A percentile compares a stretch with the other conserved stretches of the same genome.
These are phyloP conservation scores for Nephrotoma guestfalica DNA, from an alignment of 2,888 invertebrate genomes.

Conservation along the genomic window DNA sequence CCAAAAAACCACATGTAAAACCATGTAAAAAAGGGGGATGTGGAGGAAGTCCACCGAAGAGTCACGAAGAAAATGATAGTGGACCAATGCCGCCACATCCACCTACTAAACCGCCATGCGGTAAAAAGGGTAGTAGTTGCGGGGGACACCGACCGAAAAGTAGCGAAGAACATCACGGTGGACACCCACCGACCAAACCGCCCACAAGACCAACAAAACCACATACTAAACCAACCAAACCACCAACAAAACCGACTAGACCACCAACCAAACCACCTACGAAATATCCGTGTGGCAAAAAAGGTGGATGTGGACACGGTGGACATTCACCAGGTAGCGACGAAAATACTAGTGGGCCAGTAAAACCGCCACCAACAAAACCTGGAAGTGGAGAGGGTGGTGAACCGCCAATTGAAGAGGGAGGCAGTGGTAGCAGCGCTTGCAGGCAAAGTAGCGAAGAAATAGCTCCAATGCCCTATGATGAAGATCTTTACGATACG, in stretches of 20 bases:
- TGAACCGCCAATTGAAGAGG: neutral
- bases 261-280: neutral
- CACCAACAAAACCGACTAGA: neutral
- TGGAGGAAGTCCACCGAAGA: no score
- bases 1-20: no score
- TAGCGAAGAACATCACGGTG: no score
- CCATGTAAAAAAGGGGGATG: no score
- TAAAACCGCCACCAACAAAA: neutral
- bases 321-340: neutral
- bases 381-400: neutral
- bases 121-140: no score
- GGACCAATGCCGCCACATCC: no score
- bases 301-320: neutral
- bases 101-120: no score
- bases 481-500: neutral
- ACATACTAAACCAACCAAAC: neutral
- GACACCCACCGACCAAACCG: no score
- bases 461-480: neutral
- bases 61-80: no score
- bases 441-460: neutral
- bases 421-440: neutral
- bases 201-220: no score
- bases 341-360: neutral
- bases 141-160: no score
- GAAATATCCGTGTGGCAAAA: neutral